Conservation (phyloP, 2,797 vertebrate genomes). For the Pyrocephalus nanus region DNA sequence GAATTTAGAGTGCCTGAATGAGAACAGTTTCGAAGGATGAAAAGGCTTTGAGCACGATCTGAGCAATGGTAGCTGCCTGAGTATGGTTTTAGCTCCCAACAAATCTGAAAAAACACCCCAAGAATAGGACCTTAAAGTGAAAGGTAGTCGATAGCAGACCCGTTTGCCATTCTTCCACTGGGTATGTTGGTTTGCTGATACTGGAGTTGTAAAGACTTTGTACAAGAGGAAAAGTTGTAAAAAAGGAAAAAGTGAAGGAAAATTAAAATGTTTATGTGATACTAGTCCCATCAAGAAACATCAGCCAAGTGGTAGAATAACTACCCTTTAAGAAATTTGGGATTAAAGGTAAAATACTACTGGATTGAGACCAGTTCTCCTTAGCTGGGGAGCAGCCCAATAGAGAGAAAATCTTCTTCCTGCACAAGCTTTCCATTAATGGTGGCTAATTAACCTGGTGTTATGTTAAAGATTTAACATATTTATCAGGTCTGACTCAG, state of each 20-base stretch:
- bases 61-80: not conserved
- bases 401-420: not conserved
- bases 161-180: not conserved
- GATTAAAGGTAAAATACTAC: not conserved
- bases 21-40: not conserved
- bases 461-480: not conserved
- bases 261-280: not conserved
- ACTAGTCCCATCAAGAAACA: not conserved
- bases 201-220: not conserved
- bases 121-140: not conserved
- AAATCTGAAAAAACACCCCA: not conserved
- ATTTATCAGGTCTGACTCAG: conserved; percentile 48
- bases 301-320: not conserved
- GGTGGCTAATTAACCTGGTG: not conserved
- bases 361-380: not conserved
- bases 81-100: not conserved
- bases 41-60: not conserved
- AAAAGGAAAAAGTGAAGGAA: not conserved
- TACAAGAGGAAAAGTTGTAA: not conserved
- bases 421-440: not conserved
- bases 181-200: not conserved
- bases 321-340: not conserved
- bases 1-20: not conserved
- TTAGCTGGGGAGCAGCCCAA: not conserved
- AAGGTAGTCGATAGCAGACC: not conserved